These are phyloP conservation scores for Phoxinus dragarum DNA, from an alignment of 2,797 vertebrate species.

Conservation along the genomic window DNA sequence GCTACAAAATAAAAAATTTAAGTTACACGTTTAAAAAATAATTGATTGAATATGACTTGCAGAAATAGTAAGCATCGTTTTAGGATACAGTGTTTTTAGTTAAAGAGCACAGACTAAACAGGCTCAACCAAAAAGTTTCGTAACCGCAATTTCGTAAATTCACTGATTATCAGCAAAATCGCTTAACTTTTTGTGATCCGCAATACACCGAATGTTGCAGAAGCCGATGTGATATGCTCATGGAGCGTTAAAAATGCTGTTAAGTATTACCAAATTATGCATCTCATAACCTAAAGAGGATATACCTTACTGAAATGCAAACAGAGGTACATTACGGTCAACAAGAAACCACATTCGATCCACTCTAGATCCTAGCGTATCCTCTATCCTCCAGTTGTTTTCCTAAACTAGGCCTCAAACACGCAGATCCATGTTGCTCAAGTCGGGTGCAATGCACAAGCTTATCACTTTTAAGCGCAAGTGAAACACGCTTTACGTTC, in stretches of 20 bases:
- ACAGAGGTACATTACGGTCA: not conserved
- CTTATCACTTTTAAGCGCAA: not conserved
- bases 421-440: not conserved
- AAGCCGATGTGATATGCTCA: not conserved
- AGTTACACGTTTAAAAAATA: not conserved
- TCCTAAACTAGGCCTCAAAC: constrained; percentile 20
- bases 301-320: not conserved
- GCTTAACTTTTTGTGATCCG: not conserved
- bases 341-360: not conserved
- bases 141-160: not conserved
- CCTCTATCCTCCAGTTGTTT: not conserved
- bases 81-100: not conserved
- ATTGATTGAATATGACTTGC: not conserved
- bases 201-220: not conserved
- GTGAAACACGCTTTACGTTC: not conserved
- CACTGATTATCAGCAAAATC: not conserved
- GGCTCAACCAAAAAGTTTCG: not conserved
- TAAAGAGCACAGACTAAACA: not conserved
- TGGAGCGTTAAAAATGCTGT: not conserved
- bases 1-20: too few relatives aligned
- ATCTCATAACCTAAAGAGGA: not conserved
- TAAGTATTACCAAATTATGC: not conserved
- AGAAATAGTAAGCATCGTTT: not conserved
- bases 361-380: not conserved
- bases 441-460: not conserved